Base-by-base conservation (phyloP, 2,888 invertebrate species). In the Xestia ashworthii region DNA sequence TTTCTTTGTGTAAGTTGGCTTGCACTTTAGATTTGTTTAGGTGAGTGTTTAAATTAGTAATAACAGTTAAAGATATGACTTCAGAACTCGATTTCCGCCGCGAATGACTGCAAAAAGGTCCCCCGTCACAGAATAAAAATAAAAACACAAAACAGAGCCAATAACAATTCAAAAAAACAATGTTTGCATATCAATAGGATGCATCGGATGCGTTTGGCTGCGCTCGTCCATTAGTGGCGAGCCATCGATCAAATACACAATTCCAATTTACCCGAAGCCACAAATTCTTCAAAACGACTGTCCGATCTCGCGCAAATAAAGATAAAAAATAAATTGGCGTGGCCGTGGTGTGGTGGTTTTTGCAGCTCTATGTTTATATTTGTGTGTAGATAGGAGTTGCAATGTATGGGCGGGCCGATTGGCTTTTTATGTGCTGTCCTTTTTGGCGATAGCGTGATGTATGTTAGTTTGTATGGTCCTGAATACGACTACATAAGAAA, bases 231-330 rank as follows among this genome's bases (percentile, higher is more conserved):
- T 95, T 94, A 94, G 92, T 90, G 90, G 88, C 87, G 89, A 73
- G 90, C 91, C 94, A 96, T 95, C 95, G 93, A 95, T 96, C 95
- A 95, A 94, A 94, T 90, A 91, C 93, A 93, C 95, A 92, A 94
- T 95, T 94, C 94, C 96, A 96, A 95, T 96, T 96, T 95, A 95
- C 96, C 95, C 94, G 92, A 94, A 92, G 92, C 95, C 95, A 95
- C 95, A 95, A 95, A 95, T 95, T 95, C 95, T 94, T 95, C 94
- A 94, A 94, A 94, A 93, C 93, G 92, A 93, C 93, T 93, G 93
- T 90, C 93, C 92, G 89, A 90, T 91, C 90, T 84, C 87, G 88
- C 86, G 82, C 90, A 90, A 90, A 91, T 91, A 93, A 83, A 93
- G 94, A 94, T 93, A 94, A 93, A 94, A 94, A 93, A 93, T 91